phyloP scores from a whole-genome alignment of 1,140 invertebrate species.

The Bradysia coprophila region DNA sequence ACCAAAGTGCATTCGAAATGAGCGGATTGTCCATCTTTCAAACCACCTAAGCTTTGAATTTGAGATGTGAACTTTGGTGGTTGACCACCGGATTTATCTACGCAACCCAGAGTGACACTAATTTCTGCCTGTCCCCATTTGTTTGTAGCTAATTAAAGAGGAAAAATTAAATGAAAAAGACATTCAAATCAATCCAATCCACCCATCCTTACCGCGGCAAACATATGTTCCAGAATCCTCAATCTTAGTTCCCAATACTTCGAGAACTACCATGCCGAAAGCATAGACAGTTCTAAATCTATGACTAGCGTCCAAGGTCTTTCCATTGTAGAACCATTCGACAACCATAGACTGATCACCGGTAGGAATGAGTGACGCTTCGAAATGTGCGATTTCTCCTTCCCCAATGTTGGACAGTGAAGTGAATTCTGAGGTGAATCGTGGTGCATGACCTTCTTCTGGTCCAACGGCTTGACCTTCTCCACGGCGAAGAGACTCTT shows the following conservation, averaged over 20 bases:
- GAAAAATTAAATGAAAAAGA: no score
- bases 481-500: slow-evolving; percentile 61
- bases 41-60: slow-evolving; percentile 61
- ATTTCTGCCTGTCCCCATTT: slow-evolving; percentile 77
- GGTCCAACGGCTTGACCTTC: slow-evolving; percentile 43
- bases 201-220: slow-evolving; percentile 63
- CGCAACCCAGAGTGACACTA: slow-evolving; percentile 60
- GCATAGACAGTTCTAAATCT: slow-evolving; percentile 80
- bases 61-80: slow-evolving; percentile 78
- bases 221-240: slow-evolving; percentile 76
- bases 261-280: slow-evolving; percentile 88
- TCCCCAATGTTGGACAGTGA: slow-evolving; percentile 65
- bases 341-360: slow-evolving; percentile 93
- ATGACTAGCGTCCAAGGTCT: slow-evolving; percentile 72
- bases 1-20: slow-evolving; percentile 86
- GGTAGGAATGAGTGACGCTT: slow-evolving; percentile 79
- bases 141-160: no score
- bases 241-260: slow-evolving; percentile 77
- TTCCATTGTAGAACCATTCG: slow-evolving; percentile 94
- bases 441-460: slow-evolving; percentile 63
- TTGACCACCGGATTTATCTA: slow-evolving; percentile 66
- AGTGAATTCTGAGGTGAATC: slow-evolving; percentile 74
- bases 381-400: slow-evolving; percentile 85
- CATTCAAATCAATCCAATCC: no score
- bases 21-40: slow-evolving; percentile 80